A percentile compares a stretch with the other conserved stretches of the same genome.
phyloP scores from a whole-genome alignment of 2,113 vertebrate genomes.

The Hyaena hyaena region DNA sequence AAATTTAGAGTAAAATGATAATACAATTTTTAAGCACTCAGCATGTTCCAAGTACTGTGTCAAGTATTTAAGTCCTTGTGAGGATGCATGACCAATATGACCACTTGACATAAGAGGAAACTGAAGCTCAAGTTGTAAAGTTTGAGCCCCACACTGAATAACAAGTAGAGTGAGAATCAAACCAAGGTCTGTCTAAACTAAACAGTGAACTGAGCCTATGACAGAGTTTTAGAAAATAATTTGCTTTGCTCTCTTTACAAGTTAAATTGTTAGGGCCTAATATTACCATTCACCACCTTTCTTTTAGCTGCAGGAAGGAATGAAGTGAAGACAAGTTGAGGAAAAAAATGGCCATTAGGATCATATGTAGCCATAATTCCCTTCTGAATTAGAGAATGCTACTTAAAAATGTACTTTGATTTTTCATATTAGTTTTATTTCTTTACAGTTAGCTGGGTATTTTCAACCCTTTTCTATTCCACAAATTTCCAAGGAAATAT shows the following conservation, averaged over 20 bases:
- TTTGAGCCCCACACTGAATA: background rate
- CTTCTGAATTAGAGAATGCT: background rate
- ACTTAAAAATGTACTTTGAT: background rate
- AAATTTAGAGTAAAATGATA: background rate
- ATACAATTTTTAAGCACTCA: background rate
- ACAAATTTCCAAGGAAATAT: background rate
- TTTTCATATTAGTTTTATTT: background rate
- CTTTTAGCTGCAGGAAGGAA: conserved; percentile 21
- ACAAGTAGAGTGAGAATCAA: background rate
- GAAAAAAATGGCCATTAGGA: background rate
- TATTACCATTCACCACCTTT: background rate
- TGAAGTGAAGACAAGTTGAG: background rate
- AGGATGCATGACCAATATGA: background rate
- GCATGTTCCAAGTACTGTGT: background rate
- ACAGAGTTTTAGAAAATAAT: background rate
- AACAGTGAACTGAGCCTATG: background rate
- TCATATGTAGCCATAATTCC: background rate
- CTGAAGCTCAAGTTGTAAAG: background rate
- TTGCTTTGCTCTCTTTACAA: background rate
- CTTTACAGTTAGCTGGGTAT: background rate
- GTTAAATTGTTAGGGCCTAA: background rate
- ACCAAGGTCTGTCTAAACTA: background rate
- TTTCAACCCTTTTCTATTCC: background rate
- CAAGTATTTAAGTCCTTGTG: background rate
- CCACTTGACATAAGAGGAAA: background rate